Percentiles rank a stretch among this genome's conserved stretches.
Evolutionary conservation across 1,140 invertebrate genomes (phyloP).

Genomic region (Phymorhynchus buccinoides): DNA sequence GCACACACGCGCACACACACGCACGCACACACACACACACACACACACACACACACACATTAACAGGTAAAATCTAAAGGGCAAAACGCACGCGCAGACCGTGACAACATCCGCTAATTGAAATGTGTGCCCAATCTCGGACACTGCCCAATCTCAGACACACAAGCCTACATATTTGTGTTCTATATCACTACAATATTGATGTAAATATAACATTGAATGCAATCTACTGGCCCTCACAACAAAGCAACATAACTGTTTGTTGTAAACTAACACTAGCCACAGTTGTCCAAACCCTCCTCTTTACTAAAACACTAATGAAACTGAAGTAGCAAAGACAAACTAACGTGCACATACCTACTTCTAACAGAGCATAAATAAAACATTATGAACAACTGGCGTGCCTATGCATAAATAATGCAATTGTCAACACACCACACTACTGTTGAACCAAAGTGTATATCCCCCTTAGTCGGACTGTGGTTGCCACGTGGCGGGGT

Average conservation of each 20-base stretch:
- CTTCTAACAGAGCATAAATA: not conserved
- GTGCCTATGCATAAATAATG: not conserved
- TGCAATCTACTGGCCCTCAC: not conserved
- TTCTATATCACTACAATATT: too few species aligned
- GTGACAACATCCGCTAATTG: too few species aligned
- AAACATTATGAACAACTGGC: slow-evolving; percentile 2
- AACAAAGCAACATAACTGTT: not conserved
- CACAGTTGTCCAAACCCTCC: too few species aligned
- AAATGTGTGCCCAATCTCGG: slow-evolving; percentile 20
- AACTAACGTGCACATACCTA: not conserved
- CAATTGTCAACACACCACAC: not conserved
- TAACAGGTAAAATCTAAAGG: too few species aligned
- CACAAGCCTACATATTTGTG: slow-evolving; percentile 24
- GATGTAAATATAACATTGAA: not conserved
- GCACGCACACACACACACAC: slow-evolving; percentile 31
- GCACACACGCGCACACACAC: slow-evolving; percentile 39
- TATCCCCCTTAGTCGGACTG: too few species aligned
- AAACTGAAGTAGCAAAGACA: not conserved
- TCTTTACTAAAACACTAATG: not conserved
- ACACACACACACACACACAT: slow-evolving; percentile 30
- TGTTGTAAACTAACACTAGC: not conserved
- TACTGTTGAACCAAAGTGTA: not conserved
- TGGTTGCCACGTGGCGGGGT: too few species aligned
- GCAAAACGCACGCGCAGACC: too few species aligned
- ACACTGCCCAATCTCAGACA: too few species aligned